phyloP scores from a whole-genome alignment of 2,888 invertebrate species.

The Sinelater perroti region DNA sequence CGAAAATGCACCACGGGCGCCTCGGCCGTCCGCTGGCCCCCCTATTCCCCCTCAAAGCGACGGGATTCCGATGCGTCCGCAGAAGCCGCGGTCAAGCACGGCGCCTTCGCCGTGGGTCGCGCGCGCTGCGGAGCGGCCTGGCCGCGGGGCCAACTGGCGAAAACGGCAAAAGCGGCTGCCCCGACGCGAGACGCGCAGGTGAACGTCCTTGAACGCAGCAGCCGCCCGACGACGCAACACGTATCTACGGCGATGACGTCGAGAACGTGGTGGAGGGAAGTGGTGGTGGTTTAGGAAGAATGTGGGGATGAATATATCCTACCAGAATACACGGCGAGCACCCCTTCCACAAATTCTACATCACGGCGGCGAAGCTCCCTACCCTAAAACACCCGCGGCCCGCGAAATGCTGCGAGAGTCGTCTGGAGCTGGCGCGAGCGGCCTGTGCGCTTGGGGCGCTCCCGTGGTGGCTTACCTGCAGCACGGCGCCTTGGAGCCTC shows the following conservation, averaged over 20 bases:
- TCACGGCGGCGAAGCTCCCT: slow-evolving; percentile 63
- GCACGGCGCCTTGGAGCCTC: slow-evolving; percentile 32
- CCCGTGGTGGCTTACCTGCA: slow-evolving; percentile 37
- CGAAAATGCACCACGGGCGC: no score
- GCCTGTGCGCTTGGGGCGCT: slow-evolving; percentile 44
- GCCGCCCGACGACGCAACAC: slow-evolving; percentile 35
- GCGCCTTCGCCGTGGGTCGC: background rate
- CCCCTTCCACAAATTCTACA: slow-evolving; percentile 63
- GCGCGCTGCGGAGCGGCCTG: background rate
- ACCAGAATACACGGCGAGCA: slow-evolving; percentile 61
- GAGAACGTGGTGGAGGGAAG: slow-evolving; percentile 60
- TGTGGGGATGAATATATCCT: slow-evolving; percentile 63
- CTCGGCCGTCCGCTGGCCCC: no score
- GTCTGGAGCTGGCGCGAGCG: slow-evolving; percentile 51
- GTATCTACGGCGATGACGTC: slow-evolving; percentile 59
- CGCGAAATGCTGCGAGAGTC: slow-evolving; percentile 58
- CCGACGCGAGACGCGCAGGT: slow-evolving; percentile 51
- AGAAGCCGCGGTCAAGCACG: no score
- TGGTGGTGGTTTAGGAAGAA: slow-evolving; percentile 61
- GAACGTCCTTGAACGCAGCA: slow-evolving; percentile 55
- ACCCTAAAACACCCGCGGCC: slow-evolving; percentile 60
- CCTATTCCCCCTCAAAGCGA: no score
- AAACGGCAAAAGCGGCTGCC: background rate
- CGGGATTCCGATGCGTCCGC: no score
- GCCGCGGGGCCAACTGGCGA: background rate